Conservation (phyloP, 1,140 invertebrate species). For the Anadara kagoshimensis region DNA sequence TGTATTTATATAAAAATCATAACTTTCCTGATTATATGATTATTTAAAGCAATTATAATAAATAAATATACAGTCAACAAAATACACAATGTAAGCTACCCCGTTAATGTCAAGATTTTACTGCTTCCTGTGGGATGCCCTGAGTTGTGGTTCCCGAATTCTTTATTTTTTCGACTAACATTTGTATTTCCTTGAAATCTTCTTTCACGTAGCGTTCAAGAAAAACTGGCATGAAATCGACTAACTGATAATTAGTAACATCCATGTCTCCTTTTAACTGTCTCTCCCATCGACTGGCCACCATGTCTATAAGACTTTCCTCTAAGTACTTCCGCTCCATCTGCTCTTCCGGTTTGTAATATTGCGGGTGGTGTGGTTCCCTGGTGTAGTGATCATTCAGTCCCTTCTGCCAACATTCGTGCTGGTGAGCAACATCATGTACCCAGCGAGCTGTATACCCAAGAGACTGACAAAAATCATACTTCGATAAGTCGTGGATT, state of each 20-base stretch:
- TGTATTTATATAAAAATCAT: too few relatives aligned
- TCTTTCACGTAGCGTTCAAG: constrained; percentile 24
- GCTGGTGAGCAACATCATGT: constrained; percentile 26
- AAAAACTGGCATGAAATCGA: constrained; percentile 30
- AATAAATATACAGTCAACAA: too few relatives aligned
- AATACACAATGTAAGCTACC: too few relatives aligned
- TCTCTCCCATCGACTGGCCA: constrained; percentile 39
- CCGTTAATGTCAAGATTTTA: too few relatives aligned
- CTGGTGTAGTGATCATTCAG: constrained; percentile 31
- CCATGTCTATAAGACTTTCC: constrained; percentile 43
- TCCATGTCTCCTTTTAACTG: constrained; percentile 29
- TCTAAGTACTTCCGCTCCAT: constrained; percentile 32
- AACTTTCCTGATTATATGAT: too few relatives aligned
- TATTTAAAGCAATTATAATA: too few relatives aligned
- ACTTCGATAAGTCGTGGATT: constrained; percentile 35
- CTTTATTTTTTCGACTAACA: constrained; percentile 24
- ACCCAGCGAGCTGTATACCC: constrained; percentile 44
- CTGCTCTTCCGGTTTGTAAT: constrained; percentile 5
- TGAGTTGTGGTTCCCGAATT: too few relatives aligned
- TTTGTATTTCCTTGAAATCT: constrained; percentile 17
- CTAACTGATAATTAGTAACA: constrained; percentile 16
- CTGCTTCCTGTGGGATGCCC: too few relatives aligned
- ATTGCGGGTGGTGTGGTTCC: constrained; percentile 41
- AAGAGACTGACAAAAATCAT: constrained; percentile 27
- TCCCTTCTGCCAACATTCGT: constrained; percentile 30